Evolutionary conservation across 2,797 vertebrate species (phyloP).

Genomic region (Cottoperca gobio): DNA sequence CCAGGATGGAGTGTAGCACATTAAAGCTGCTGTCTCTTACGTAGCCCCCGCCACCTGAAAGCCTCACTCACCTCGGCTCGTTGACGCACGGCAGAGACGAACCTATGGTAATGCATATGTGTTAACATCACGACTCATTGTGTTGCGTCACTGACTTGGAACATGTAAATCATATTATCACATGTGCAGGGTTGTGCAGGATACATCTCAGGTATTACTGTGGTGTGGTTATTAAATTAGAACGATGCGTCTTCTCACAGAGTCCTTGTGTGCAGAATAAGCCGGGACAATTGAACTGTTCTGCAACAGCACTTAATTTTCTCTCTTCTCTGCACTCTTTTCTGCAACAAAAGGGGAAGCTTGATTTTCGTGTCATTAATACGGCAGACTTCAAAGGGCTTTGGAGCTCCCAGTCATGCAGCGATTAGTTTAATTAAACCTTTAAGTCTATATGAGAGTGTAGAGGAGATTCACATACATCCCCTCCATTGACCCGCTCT

Average conservation of each 20-base stretch:
- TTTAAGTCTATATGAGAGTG: conserved; percentile 66
- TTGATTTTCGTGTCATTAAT: conserved; percentile 78
- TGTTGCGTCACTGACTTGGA: conserved; percentile 53
- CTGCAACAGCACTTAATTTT: conserved; percentile 54
- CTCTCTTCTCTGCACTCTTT: conserved; percentile 52
- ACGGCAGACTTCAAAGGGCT: conserved; percentile 75
- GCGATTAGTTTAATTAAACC: conserved; percentile 84
- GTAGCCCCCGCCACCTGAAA: conserved; percentile 55
- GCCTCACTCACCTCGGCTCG: conserved; percentile 10
- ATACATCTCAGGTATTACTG: conserved; percentile 34
- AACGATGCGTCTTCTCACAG: conserved; percentile 17
- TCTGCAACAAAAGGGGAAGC: conserved; percentile 61
- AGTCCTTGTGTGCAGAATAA: conserved; percentile 56
- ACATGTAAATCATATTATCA: conserved; percentile 56
- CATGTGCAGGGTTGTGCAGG: conserved; percentile 35
- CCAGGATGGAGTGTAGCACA: conserved; percentile 49
- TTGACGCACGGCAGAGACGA: conserved; percentile 44
- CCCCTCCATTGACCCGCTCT: conserved; percentile 61
- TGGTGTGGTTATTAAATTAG: conserved; percentile 66
- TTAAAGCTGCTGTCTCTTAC: conserved; percentile 62
- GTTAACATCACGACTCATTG: conserved; percentile 11
- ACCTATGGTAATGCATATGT: conserved; percentile 42
- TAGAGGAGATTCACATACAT: conserved; percentile 70
- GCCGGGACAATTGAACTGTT: conserved; percentile 50
- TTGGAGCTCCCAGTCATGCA: conserved; percentile 70